Evolutionary conservation across 2,113 vertebrate genomes (phyloP).

Genomic region (Ariopsis seemanni): DNA sequence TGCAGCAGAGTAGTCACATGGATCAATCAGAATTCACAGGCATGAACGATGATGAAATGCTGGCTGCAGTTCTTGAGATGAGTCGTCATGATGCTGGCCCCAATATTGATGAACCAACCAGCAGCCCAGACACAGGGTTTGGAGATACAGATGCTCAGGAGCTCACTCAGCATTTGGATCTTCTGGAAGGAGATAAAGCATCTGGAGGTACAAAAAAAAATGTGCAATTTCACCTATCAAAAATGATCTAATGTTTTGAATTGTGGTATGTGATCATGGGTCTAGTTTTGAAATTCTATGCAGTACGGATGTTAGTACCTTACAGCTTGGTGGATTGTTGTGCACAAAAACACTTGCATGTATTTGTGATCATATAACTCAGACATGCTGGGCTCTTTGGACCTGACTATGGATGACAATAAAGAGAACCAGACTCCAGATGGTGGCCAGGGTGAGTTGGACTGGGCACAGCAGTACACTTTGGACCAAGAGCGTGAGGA

Average conservation of each 20-base stretch:
- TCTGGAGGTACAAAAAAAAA: slow-evolving; percentile 67
- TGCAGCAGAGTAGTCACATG: slow-evolving; percentile 50
- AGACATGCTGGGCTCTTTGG: slow-evolving; percentile 73
- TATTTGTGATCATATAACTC: not conserved
- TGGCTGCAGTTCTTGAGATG: slow-evolving; percentile 90
- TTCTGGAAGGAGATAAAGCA: slow-evolving; percentile 81
- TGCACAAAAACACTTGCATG: slow-evolving; percentile 2
- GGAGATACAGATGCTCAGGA: slow-evolving; percentile 88
- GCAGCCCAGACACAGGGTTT: slow-evolving; percentile 92
- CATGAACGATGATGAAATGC: slow-evolving; percentile 90
- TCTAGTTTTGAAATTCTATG: not conserved
- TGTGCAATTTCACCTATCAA: not conserved
- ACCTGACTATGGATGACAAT: slow-evolving; percentile 92
- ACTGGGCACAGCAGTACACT: slow-evolving; percentile 94
- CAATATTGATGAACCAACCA: slow-evolving; percentile 85
- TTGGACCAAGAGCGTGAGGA: slow-evolving; percentile 93
- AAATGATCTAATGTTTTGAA: not conserved
- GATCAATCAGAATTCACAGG: slow-evolving; percentile 75
- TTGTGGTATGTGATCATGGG: not conserved
- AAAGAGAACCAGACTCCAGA: slow-evolving; percentile 99
- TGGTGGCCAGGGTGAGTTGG: slow-evolving; percentile 83
- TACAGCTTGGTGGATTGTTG: not conserved
- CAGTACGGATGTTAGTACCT: too few relatives aligned
- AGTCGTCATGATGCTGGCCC: slow-evolving; percentile 78
- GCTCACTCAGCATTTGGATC: slow-evolving; percentile 79